These are phyloP conservation scores for Chionis minor DNA, from an alignment of 2,113 vertebrate species.

Conservation along the genomic window DNA sequence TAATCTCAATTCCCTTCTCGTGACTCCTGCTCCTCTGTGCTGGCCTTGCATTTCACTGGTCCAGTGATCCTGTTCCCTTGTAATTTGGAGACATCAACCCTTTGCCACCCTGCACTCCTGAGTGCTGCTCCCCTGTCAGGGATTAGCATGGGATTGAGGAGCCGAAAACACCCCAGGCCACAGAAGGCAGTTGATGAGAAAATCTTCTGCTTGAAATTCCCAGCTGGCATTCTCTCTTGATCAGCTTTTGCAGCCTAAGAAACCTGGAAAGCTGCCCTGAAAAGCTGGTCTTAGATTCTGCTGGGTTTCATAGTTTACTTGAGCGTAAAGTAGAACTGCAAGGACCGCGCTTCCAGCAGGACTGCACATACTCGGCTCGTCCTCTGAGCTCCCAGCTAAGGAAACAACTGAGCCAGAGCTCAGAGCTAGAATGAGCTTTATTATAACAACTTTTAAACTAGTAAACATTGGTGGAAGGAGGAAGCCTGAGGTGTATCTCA, in stretches of 20 bases:
- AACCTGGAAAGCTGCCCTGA: constrained; percentile 47
- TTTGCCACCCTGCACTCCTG: neutral
- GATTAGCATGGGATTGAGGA: neutral
- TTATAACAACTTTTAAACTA: constrained; percentile 3
- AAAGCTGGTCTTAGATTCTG: constrained; percentile 12
- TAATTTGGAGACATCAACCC: neutral
- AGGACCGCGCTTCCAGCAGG: neutral
- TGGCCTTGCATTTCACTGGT: neutral
- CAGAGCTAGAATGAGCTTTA: neutral
- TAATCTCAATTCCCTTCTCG: neutral
- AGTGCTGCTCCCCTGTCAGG: neutral
- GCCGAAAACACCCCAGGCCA: neutral
- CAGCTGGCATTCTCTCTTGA: neutral
- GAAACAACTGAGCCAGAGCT: neutral
- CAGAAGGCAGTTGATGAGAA: neutral
- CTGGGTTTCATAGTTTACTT: neutral
- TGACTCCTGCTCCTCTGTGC: neutral
- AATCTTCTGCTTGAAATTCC: constrained; percentile 13
- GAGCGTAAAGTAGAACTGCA: neutral
- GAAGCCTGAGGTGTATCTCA: neutral
- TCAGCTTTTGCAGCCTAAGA: constrained; percentile 16
- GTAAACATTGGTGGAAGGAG: neutral
- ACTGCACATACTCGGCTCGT: neutral
- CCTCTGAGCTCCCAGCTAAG: neutral
- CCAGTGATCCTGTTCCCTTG: neutral